Evolutionary conservation across 2,888 invertebrate genomes (phyloP).

Genomic region (Ceriagrion tenellum): DNA sequence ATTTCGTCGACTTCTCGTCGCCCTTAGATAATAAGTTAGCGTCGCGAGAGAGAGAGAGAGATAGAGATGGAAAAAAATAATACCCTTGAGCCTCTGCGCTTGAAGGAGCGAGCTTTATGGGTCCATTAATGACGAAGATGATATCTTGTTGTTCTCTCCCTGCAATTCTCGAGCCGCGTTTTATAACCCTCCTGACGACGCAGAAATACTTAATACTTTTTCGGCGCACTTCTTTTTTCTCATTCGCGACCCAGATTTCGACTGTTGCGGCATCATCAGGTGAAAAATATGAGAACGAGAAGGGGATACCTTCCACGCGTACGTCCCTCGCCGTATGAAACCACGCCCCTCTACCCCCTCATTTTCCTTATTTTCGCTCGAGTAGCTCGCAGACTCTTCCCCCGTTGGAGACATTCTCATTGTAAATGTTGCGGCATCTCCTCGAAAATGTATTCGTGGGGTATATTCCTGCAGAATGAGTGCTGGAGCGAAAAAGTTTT

Average conservation of each 20-base stretch:
- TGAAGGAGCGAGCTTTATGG: neutral
- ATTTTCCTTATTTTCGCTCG: neutral
- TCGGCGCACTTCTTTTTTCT: neutral
- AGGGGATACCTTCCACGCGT: neutral
- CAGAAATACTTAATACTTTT: neutral
- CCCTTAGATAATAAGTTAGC: neutral
- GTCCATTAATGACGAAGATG: neutral
- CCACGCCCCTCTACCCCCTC: neutral
- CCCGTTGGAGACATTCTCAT: neutral
- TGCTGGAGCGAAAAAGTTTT: too few relatives aligned
- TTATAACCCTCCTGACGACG: neutral
- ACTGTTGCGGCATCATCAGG: neutral
- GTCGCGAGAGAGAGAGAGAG: neutral
- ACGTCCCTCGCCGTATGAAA: neutral
- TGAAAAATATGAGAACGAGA: neutral
- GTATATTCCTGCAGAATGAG: neutral
- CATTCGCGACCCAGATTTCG: conserved; percentile 4
- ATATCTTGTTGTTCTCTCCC: neutral
- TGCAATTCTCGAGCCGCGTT: neutral
- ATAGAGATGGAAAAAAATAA: too few relatives aligned
- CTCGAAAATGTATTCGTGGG: neutral
- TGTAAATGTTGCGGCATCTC: neutral
- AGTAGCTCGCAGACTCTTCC: neutral
- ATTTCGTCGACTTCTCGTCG: neutral
- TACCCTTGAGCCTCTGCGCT: neutral